Conservation (phyloP, 2,113 vertebrate species). For the Eurystomus gularis region DNA sequence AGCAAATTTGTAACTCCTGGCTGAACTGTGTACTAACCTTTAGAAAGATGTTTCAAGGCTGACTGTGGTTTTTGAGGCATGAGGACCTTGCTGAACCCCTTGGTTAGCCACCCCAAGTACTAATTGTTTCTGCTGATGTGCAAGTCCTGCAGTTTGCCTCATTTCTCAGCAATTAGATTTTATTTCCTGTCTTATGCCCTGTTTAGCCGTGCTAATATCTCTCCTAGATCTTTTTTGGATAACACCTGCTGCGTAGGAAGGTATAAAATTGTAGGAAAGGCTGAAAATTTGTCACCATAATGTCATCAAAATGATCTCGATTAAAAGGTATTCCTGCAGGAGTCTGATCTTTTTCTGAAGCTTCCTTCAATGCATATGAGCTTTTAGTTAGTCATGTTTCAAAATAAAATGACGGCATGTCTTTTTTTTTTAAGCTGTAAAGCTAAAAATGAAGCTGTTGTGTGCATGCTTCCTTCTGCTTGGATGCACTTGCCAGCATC, state of each 20-base stretch:
- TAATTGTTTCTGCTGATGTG: background rate
- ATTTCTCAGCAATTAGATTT: slow-evolving; percentile 8
- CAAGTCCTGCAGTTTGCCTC: background rate
- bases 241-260: slow-evolving; percentile 29
- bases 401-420: background rate
- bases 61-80: background rate
- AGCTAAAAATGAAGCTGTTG: slow-evolving; percentile 14
- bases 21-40: background rate
- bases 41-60: background rate
- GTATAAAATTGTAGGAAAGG: slow-evolving; percentile 15
- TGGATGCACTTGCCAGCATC: background rate
- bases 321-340: slow-evolving; percentile 37
- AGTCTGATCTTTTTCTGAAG: background rate
- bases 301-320: background rate
- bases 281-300: background rate
- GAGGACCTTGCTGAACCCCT: background rate
- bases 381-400: slow-evolving; percentile 16
- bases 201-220: slow-evolving; percentile 17
- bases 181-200: background rate
- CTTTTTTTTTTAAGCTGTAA: background rate
- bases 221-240: background rate
- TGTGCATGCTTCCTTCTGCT: background rate
- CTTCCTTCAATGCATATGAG: background rate
- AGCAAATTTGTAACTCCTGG: background rate
- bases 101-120: background rate